A percentile compares a stretch with the other conserved stretches of the same genome.
Conservation (phyloP, 2,797 vertebrate species). For the Hydrocynus forskahlii region DNA sequence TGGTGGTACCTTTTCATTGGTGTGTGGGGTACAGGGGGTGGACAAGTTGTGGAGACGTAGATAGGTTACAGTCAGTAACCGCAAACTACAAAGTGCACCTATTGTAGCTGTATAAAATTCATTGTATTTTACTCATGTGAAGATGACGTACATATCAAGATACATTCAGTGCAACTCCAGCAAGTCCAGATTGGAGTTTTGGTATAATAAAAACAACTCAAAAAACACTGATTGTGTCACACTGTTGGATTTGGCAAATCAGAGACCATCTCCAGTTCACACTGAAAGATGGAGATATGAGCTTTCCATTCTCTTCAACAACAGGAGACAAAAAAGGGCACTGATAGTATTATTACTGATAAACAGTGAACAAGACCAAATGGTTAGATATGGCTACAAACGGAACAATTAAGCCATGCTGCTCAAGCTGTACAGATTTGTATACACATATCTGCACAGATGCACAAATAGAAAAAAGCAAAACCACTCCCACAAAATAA, state of each 20-base stretch:
- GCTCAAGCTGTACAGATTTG: not conserved
- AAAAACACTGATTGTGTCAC: slow-evolving; percentile 1
- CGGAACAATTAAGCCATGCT: not conserved
- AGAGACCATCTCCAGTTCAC: slow-evolving; percentile 52
- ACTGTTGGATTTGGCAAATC: slow-evolving; percentile 54
- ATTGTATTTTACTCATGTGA: not conserved
- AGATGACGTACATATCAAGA: not conserved
- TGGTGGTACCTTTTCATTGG: not conserved
- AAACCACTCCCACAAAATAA: not conserved
- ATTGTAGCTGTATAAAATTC: not conserved
- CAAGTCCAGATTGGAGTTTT: slow-evolving; percentile 3
- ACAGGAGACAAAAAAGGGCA: slow-evolving; percentile 35
- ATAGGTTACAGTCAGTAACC: not conserved
- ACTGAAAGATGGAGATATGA: slow-evolving; percentile 50
- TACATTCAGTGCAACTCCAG: not conserved
- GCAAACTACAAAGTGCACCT: not conserved
- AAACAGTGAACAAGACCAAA: slow-evolving; percentile 12
- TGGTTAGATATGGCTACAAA: slow-evolving; percentile 1
- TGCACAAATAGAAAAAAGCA: not conserved
- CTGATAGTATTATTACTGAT: slow-evolving; percentile 26
- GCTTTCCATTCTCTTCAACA: slow-evolving; percentile 38
- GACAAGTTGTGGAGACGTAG: not conserved
- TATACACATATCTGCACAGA: not conserved
- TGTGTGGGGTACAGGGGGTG: not conserved
- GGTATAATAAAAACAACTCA: not conserved